Evolutionary conservation across 2,113 vertebrate species (phyloP).

Genomic region (Tringa solitaria): DNA sequence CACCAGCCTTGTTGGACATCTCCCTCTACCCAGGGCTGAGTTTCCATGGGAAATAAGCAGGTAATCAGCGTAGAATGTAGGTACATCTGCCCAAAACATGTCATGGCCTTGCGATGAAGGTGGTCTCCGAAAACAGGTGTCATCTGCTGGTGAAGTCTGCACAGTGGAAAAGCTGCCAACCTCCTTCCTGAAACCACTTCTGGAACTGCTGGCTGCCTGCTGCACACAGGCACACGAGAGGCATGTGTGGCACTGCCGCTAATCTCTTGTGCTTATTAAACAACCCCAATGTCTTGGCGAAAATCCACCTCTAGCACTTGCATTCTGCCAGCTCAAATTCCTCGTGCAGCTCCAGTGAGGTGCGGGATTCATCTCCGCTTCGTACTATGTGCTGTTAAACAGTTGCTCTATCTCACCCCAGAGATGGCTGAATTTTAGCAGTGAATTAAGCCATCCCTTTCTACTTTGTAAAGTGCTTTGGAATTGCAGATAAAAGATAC

Average conservation of each 20-base stretch:
- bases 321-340: conserved; percentile 25
- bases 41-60: background rate
- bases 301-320: conserved; percentile 33
- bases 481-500: conserved; percentile 43
- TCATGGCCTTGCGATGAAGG: background rate
- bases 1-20: background rate
- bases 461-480: conserved; percentile 31
- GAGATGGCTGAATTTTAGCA: background rate
- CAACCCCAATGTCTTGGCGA: background rate
- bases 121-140: background rate
- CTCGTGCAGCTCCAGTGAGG: background rate
- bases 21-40: background rate
- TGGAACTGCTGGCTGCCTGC: conserved; percentile 4
- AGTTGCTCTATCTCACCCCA: conserved; percentile 16
- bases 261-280: conserved; percentile 16
- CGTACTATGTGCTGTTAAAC: background rate
- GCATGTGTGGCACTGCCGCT: background rate
- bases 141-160: background rate
- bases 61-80: background rate
- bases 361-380: background rate
- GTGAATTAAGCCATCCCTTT: conserved; percentile 33
- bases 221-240: background rate
- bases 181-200: conserved; percentile 4
- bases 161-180: background rate
- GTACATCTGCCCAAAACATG: background rate